Percentiles rank a stretch among this genome's conserved stretches.
These are phyloP conservation scores for Capreolus pygargus DNA, from an alignment of 2,113 vertebrate genomes.

Conservation along the genomic window DNA sequence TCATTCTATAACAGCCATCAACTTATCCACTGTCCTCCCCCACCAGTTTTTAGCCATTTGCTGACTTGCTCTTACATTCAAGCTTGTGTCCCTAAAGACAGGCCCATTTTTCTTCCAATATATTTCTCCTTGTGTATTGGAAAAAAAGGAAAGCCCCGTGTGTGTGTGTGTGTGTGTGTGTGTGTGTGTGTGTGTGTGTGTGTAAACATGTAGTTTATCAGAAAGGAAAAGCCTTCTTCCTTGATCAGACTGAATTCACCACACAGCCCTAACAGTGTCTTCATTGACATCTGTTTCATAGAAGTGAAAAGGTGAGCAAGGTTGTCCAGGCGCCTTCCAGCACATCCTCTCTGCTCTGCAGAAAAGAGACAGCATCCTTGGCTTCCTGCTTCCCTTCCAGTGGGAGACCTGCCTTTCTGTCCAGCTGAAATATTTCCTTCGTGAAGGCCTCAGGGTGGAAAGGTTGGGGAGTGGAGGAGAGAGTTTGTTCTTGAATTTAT, in stretches of 20 bases:
- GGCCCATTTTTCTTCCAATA: not conserved
- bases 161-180: too few species aligned
- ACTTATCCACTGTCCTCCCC: not conserved
- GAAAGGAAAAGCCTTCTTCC: not conserved
- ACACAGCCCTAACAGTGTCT: not conserved
- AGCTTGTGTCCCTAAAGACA: not conserved
- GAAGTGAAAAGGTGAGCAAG: not conserved
- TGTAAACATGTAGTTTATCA: not conserved
- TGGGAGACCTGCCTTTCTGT: not conserved
- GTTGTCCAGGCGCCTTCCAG: not conserved
- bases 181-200: not conserved
- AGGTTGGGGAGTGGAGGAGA: not conserved
- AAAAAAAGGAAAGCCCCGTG: not conserved
- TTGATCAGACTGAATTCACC: not conserved
- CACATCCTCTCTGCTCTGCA: not conserved
- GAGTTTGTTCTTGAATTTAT: not conserved
- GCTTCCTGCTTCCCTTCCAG: fast-evolving
- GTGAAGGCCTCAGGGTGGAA: not conserved
- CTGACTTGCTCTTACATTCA: conserved; percentile 1
- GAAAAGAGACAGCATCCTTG: not conserved
- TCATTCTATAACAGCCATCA: not conserved
- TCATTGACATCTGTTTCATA: not conserved
- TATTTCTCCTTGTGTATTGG: not conserved
- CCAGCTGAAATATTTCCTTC: not conserved
- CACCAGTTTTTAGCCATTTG: not conserved